Conservation (phyloP, 2,797 vertebrate species). For the Lophius americanus region DNA sequence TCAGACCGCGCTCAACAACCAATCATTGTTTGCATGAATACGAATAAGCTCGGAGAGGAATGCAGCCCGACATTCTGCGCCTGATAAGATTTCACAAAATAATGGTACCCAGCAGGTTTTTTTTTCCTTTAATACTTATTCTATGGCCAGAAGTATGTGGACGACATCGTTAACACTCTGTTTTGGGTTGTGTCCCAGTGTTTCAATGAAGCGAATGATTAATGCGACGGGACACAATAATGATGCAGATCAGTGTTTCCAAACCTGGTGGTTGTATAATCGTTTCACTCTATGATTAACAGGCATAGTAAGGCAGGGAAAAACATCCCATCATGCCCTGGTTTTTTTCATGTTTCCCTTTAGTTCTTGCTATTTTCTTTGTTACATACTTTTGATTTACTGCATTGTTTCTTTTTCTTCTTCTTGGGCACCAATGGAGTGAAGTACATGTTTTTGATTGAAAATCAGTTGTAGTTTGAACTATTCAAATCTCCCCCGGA, state of each 20-base stretch:
- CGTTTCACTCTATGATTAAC: neutral
- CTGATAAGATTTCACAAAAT: conserved; percentile 48
- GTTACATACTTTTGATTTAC: no score
- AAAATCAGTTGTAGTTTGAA: no score
- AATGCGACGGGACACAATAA: no score
- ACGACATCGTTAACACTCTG: no score
- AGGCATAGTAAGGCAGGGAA: neutral
- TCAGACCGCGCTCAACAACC: conserved; percentile 36
- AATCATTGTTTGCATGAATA: conserved; percentile 44
- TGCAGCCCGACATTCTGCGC: conserved; percentile 29
- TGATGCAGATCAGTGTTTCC: no score
- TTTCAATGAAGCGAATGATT: neutral
- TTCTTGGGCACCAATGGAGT: no score
- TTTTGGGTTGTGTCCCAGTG: neutral
- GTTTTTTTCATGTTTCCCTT: no score
- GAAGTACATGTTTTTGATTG: no score
- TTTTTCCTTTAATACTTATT: neutral
- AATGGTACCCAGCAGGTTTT: neutral
- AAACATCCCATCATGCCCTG: no score
- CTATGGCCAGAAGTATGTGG: neutral
- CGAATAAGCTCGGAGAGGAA: conserved; percentile 55
- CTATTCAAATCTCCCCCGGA: no score
- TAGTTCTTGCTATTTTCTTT: no score
- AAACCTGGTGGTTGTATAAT: neutral
- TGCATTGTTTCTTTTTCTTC: no score